These are phyloP conservation scores for Ceratotherium simum DNA, from an alignment of 2,113 vertebrate genomes.

Conservation along the genomic window DNA sequence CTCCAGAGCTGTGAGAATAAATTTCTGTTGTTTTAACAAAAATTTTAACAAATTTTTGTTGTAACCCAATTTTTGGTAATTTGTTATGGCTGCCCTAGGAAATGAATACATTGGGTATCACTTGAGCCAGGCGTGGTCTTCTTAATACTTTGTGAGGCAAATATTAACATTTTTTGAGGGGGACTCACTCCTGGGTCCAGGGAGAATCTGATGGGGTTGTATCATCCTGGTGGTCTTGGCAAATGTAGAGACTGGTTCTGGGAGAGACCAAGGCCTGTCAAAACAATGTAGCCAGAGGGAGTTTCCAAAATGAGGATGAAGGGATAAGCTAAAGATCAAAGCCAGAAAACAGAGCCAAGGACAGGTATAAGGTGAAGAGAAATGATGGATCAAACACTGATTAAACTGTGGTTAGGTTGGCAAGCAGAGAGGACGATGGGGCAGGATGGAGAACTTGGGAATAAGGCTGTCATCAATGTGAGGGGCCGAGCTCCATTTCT, in stretches of 20 bases:
- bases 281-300: neutral
- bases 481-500: neutral
- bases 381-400: neutral
- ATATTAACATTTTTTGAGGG: neutral
- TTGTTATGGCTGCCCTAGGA: neutral
- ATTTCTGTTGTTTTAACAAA: neutral
- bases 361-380: neutral
- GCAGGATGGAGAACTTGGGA: neutral
- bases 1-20: neutral
- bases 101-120: neutral
- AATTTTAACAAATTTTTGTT: too few relatives aligned
- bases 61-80: neutral
- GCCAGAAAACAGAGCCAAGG: neutral
- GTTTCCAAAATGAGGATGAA: neutral
- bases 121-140: neutral
- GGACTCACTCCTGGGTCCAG: neutral
- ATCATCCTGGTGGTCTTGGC: neutral
- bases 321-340: neutral
- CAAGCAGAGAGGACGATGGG: neutral
- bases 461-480: neutral
- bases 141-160: neutral
- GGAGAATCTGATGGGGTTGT: neutral
- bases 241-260: neutral
- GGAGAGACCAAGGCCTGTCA: neutral
- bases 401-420: neutral